These are phyloP conservation scores for Drosophila albomicans DNA, from an alignment of 1,140 invertebrate species.

Conservation along the genomic window DNA sequence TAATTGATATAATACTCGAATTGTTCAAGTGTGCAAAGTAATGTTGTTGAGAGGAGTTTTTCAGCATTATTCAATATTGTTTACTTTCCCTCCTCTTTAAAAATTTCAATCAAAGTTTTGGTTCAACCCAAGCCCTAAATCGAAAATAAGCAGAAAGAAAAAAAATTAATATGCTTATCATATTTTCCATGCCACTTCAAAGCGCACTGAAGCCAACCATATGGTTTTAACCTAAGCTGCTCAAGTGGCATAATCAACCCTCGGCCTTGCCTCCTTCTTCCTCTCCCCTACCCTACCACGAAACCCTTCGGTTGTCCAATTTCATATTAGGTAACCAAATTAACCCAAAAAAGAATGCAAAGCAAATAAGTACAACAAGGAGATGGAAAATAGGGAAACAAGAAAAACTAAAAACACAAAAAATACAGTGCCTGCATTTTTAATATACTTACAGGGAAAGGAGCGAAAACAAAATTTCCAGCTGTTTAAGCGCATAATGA, in stretches of 20 bases:
- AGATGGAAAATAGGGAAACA: conserved; percentile 4
- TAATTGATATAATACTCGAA: neutral
- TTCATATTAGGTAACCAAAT: conserved; percentile 48
- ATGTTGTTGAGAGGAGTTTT: no score
- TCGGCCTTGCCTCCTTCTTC: neutral
- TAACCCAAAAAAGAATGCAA: conserved; percentile 48
- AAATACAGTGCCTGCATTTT: conserved; percentile 59
- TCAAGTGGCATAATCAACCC: conserved; percentile 73
- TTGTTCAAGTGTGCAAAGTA: neutral
- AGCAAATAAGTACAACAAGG: conserved; percentile 16
- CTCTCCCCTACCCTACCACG: neutral
- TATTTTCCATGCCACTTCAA: conserved; percentile 70
- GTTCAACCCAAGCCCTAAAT: neutral
- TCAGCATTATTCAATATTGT: conserved; percentile 5
- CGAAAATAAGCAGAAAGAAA: conserved; percentile 6
- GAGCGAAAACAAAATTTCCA: conserved; percentile 61
- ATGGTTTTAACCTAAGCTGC: conserved; percentile 71
- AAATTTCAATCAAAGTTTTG: conserved; percentile 52
- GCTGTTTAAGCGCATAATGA: conserved; percentile 73
- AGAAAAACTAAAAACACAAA: conserved; percentile 22
- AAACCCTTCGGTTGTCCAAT: conserved; percentile 34
- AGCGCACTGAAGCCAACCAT: conserved; percentile 62
- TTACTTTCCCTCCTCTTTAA: conserved; percentile 6
- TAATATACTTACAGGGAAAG: conserved; percentile 50
- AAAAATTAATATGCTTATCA: conserved; percentile 65